Evolutionary conservation across 1,140 invertebrate species (phyloP), one percentile per base, ranked within the genome.

Genomic region (Hirudo medicinalis): DNA sequence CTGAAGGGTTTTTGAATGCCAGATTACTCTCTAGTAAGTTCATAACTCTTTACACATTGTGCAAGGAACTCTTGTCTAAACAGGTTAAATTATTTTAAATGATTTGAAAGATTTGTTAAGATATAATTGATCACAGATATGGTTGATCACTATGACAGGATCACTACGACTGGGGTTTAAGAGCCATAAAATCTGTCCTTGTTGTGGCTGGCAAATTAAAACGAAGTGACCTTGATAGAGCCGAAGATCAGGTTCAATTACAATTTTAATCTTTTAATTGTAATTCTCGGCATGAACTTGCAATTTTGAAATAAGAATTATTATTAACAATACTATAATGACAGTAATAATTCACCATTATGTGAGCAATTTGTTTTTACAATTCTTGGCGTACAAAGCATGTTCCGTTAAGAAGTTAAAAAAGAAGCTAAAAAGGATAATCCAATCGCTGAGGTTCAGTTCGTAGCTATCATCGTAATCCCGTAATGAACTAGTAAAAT

Each of bases 1-100:
- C 94, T 54, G 94, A 97, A 85, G 94, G 94, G 27, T 97, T 97
- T 80, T 89, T 96, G 79, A 93, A 97, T 76, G 93, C 94, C 0
- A 87, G 89, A 78, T 86, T 94, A 27, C 83, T 97, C 36, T 93
- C 93, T 0, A 85, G 93, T 75, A 97, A 97, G 82, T 97, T 97
- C 79, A 95, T 97, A 71, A 97, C 94, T 0, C 82, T 97, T 0
- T 97, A 97, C 77, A 94, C 91, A 0, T 83, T 97, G 9, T 97
- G 94, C 79, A 92, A 92, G 80, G 93, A 97, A 79, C 80, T 97
- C 32, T 82, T 97, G 22, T 96, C 92, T 0, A 96, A 97, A 80
- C 94, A 97, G 83, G 78, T 78, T 11, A 63, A 25, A n/a, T 57
- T 63, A 63, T 22, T 63, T 63, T 32, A 22, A 22, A 22, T 32